phyloP scores from a whole-genome alignment of 2,888 invertebrate genomes.

The Piscicola geometra region DNA sequence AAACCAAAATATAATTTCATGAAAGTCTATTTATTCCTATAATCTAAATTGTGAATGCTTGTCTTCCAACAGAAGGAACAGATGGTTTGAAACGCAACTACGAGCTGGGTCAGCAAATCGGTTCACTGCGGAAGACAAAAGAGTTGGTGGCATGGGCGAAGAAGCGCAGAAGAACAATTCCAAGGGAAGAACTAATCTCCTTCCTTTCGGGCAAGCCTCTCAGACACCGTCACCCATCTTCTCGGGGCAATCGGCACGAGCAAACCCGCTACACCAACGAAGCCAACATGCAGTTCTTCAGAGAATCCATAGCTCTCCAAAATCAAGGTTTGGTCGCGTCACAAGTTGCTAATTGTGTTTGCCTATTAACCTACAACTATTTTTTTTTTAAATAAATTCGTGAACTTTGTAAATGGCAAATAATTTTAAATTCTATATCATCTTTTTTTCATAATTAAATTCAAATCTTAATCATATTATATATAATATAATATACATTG shows the following conservation, averaged over 20 bases:
- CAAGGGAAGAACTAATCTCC: conserved; percentile 71
- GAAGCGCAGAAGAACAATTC: conserved; percentile 66
- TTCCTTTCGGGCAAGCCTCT: conserved; percentile 65
- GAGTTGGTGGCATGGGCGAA: conserved; percentile 73
- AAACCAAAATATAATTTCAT: neutral
- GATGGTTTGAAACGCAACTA: conserved; percentile 67
- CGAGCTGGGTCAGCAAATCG: conserved; percentile 69
- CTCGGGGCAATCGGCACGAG: neutral
- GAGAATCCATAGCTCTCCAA: conserved; percentile 68
- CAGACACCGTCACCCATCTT: neutral
- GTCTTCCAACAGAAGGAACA: conserved; percentile 65
- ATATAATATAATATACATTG: neutral
- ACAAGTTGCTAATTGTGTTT: too few relatives aligned
- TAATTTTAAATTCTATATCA: neutral
- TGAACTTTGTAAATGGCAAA: neutral
- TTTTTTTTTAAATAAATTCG: neutral
- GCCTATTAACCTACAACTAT: neutral
- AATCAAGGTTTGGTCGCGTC: conserved; percentile 43
- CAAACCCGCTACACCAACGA: conserved; percentile 53
- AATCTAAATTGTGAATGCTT: neutral
- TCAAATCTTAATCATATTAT: neutral
- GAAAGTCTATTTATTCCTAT: neutral
- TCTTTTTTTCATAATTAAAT: too few relatives aligned
- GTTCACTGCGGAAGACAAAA: conserved; percentile 69
- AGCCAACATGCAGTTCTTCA: conserved; percentile 68